A percentile compares a stretch with the other conserved stretches of the same genome.
phyloP scores from a whole-genome alignment of 2,888 invertebrate species.

The Cartodere bifasciata region DNA sequence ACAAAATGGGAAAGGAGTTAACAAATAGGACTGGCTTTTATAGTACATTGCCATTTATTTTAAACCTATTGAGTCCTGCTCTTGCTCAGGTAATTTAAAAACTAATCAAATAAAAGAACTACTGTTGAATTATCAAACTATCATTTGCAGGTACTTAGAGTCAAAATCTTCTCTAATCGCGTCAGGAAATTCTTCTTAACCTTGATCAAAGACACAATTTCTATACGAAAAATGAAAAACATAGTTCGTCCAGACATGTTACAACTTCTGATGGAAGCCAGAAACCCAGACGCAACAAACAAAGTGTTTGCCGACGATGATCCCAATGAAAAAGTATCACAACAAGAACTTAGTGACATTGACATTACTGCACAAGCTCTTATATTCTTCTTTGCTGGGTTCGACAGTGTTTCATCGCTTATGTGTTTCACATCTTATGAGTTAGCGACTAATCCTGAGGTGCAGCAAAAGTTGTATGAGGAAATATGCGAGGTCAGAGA shows the following conservation, averaged over 20 bases:
- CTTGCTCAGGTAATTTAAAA: too few relatives aligned
- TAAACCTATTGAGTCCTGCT: too few relatives aligned
- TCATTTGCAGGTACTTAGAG: background rate
- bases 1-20: conserved; percentile 36
- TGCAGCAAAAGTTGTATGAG: conserved; percentile 38
- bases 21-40: conserved; percentile 26
- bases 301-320: background rate
- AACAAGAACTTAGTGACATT: too few relatives aligned
- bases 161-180: too few relatives aligned
- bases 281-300: conserved; percentile 11
- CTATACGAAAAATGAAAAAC: conserved; percentile 19
- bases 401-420: conserved; percentile 33
- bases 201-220: conserved; percentile 22
- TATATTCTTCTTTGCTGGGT: conserved; percentile 39
- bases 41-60: conserved; percentile 11
- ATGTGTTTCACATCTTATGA: conserved; percentile 41
- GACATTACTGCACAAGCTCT: conserved; percentile 43
- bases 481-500: conserved; percentile 28
- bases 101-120: background rate
- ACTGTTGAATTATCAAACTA: conserved; percentile 1
- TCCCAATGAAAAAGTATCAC: background rate
- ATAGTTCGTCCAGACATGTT: conserved; percentile 32
- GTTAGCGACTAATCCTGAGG: conserved; percentile 43
- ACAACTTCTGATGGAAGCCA: conserved; percentile 26
- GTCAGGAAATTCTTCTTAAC: too few relatives aligned